Evolutionary conservation across 2,113 vertebrate genomes (phyloP).

Genomic region (Puntigrus tetrazona): DNA sequence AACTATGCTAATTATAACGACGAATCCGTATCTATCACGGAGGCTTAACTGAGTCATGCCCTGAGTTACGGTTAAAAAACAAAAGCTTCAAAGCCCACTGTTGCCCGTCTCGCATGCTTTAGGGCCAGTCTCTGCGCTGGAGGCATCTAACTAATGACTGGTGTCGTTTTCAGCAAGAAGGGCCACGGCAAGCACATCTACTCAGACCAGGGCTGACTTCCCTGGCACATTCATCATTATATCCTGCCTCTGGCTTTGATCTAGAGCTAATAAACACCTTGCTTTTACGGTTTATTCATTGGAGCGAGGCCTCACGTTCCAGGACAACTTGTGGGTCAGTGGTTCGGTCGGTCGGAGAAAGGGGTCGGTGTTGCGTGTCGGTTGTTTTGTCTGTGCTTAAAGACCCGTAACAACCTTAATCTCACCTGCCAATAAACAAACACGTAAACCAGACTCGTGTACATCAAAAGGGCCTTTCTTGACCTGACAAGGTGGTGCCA

Average conservation of each 20-base stretch:
- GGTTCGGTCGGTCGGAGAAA: slow-evolving; percentile 12
- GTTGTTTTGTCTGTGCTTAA: slow-evolving; percentile 44
- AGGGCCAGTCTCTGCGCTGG: slow-evolving; percentile 31
- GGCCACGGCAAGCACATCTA: slow-evolving; percentile 42
- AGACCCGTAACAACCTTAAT: slow-evolving; percentile 61
- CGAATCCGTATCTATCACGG: slow-evolving; percentile 5
- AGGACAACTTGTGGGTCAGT: slow-evolving; percentile 46
- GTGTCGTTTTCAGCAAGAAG: slow-evolving; percentile 50
- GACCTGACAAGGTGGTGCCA: slow-evolving; percentile 24
- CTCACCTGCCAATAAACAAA: slow-evolving; percentile 50
- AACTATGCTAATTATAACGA: slow-evolving; percentile 6
- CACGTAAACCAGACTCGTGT: slow-evolving; percentile 25
- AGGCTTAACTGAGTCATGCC: slow-evolving; percentile 22
- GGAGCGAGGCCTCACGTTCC: slow-evolving; percentile 34
- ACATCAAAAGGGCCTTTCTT: slow-evolving; percentile 25
- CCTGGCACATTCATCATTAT: slow-evolving; percentile 51
- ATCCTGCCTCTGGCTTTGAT: slow-evolving; percentile 43
- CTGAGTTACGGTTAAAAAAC: slow-evolving; percentile 19
- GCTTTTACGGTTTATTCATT: slow-evolving; percentile 50
- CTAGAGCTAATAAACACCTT: slow-evolving; percentile 33
- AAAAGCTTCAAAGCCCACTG: slow-evolving; percentile 12
- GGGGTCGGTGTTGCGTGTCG: not conserved
- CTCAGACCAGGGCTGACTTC: slow-evolving; percentile 35
- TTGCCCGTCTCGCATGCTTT: not conserved
- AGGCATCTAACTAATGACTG: slow-evolving; percentile 48